Percentiles rank a stretch among this genome's conserved stretches.
Evolutionary conservation across 2,113 vertebrate species (phyloP).

Genomic region (Syngnathus floridae): DNA sequence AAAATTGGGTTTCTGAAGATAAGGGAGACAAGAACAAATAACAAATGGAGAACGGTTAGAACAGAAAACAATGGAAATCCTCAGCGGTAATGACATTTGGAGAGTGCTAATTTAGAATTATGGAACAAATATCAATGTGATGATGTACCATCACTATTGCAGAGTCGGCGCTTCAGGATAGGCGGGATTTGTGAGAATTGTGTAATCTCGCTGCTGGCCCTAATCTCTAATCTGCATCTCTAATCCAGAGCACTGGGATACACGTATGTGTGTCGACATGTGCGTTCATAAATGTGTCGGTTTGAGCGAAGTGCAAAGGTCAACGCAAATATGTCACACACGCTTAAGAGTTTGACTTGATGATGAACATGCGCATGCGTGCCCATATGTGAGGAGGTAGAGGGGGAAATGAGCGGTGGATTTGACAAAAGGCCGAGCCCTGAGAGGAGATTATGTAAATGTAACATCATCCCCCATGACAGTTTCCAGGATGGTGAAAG

Average conservation of each 20-base stretch:
- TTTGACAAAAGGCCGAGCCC: slow-evolving; percentile 36
- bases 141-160: slow-evolving; percentile 20
- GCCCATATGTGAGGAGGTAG: slow-evolving; percentile 12
- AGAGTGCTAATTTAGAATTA: slow-evolving; percentile 34
- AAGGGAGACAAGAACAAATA: not conserved
- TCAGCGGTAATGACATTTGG: slow-evolving; percentile 17
- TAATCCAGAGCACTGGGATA: slow-evolving; percentile 56
- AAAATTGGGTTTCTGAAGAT: slow-evolving; percentile 3
- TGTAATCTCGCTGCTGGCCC: slow-evolving; percentile 64
- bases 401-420: slow-evolving; percentile 32
- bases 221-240: slow-evolving; percentile 73
- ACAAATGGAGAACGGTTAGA: not conserved
- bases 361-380: slow-evolving; percentile 28
- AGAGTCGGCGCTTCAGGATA: slow-evolving; percentile 43
- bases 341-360: slow-evolving; percentile 33
- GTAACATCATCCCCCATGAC: slow-evolving; percentile 29
- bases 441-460: slow-evolving; percentile 44
- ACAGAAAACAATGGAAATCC: slow-evolving; percentile 17
- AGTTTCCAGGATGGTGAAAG: slow-evolving; percentile 30
- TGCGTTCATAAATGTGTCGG: slow-evolving; percentile 4
- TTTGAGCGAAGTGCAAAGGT: slow-evolving; percentile 36
- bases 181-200: slow-evolving; percentile 47
- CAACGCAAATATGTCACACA: slow-evolving; percentile 32
- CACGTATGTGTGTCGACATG: slow-evolving; percentile 13
- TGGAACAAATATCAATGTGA: slow-evolving; percentile 22